Evolutionary conservation across 2,888 invertebrate genomes (phyloP).

Genomic region (Podotricha telesiphe): DNA sequence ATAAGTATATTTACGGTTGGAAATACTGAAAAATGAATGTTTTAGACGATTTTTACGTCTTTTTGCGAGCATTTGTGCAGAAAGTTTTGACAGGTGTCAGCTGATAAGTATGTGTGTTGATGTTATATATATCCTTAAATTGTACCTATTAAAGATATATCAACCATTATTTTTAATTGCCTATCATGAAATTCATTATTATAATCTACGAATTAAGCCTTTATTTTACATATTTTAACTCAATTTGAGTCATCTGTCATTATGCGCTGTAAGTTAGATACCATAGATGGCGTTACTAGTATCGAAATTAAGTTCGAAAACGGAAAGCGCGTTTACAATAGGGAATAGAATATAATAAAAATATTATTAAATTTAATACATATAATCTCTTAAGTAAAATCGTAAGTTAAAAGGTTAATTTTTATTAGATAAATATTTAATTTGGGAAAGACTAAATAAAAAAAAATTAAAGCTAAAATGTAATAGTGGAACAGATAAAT

Average conservation of each 20-base stretch:
- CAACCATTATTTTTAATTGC: background rate
- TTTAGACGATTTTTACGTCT: constrained; percentile 56
- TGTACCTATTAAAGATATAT: background rate
- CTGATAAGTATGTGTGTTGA: constrained; percentile 52
- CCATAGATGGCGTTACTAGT: constrained; percentile 62
- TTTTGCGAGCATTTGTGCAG: constrained; percentile 79
- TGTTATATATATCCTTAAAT: constrained; percentile 9
- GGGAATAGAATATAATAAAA: background rate
- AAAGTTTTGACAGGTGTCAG: constrained; percentile 81
- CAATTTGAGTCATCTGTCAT: constrained; percentile 33
- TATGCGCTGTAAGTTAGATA: background rate
- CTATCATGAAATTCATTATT: background rate
- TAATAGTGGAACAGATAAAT: constrained; percentile 6
- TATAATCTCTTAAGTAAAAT: no score
- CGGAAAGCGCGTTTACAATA: background rate
- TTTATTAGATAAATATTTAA: background rate
- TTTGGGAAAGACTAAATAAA: background rate
- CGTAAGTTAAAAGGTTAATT: no score
- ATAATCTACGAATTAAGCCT: background rate
- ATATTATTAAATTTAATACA: no score
- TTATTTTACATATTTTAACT: constrained; percentile 4
- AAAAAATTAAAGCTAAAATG: background rate
- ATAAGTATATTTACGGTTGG: constrained; percentile 50
- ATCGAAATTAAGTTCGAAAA: constrained; percentile 27
- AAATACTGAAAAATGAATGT: constrained; percentile 51